Evolutionary conservation across 1,140 invertebrate genomes (phyloP), one percentile per base, ranked within the genome.

Genomic region (Zaprionus camerounensis): DNA sequence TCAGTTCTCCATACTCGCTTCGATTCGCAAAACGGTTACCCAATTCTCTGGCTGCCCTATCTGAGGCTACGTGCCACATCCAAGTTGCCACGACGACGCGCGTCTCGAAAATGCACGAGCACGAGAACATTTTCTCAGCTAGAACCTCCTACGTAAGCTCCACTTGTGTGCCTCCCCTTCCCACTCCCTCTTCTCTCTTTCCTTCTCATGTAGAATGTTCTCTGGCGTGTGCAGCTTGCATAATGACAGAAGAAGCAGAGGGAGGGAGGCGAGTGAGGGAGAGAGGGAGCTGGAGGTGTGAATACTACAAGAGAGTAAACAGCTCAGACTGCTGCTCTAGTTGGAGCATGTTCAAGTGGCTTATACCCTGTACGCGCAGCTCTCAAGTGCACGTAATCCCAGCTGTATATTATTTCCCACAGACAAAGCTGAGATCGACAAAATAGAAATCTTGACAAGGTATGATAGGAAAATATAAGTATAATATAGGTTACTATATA

Each of bases 41-140:
- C 81, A 83, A 83, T 83, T 80, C 80, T 66, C 31, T 26, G 56
- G 24, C 41, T 36, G 72, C 51, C 69, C 64, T 83, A 83, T 83
- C 81, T 62, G 49, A n/a, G 28, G 26, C 70, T 86, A 86, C 82
- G 82, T 86, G 82, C 76, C 63, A 44, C 41, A 46, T 55, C 41
- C 55, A 24, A 22, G 36, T 26, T 22, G 28, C 44, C 31, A 34
- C 44, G n/a, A 15, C 20, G 46, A 11, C 31, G 53, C 59, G 63
- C 46, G 46, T 51, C 63, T 66, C 34, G 1, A 46, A 9, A 34
- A 49, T 26, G 41, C 28, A 34, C 28, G 20, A 24, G 17, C 2
- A 64, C 44, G 46, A 53, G 46, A 53, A 62, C 41, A 62, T 20
- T 61, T 46, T 28, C 28, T 31, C 15, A 64, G 20, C 46, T 51